Evolutionary conservation across 2,113 vertebrate species (phyloP).

Genomic region (Okapia johnstoni): DNA sequence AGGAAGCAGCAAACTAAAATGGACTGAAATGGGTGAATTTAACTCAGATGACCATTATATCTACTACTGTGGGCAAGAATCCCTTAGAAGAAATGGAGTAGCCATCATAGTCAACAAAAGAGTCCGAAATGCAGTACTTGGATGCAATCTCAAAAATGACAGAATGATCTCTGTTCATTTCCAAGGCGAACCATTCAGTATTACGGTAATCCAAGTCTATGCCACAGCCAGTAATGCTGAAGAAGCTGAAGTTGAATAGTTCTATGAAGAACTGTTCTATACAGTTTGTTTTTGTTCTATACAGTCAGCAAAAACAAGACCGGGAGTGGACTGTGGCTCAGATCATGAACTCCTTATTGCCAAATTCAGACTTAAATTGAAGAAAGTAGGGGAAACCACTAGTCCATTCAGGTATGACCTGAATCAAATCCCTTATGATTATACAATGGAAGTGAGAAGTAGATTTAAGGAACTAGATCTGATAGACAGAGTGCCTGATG

Average conservation of each 20-base stretch:
- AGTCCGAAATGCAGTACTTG: neutral
- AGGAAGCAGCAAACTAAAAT: neutral
- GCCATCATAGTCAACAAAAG: neutral
- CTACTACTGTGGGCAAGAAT: neutral
- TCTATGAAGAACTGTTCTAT: neutral
- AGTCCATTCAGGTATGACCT: neutral
- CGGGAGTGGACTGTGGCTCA: neutral
- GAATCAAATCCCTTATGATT: neutral
- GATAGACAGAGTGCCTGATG: neutral
- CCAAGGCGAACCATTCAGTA: neutral
- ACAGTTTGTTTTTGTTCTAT: neutral
- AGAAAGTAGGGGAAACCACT: neutral
- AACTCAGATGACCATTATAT: neutral
- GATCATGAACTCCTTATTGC: neutral
- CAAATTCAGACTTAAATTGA: neutral
- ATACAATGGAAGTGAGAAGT: neutral
- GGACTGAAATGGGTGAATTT: neutral
- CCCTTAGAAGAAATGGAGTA: neutral
- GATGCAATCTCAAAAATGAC: neutral
- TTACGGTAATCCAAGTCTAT: neutral
- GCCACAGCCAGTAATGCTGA: neutral
- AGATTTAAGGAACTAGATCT: neutral
- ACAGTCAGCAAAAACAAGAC: neutral
- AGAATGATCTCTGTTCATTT: neutral
- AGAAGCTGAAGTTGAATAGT: neutral